Evolutionary conservation across 2,888 invertebrate genomes (phyloP), one percentile per base, ranked within the genome.

Genomic region (Eilema caniola): DNA sequence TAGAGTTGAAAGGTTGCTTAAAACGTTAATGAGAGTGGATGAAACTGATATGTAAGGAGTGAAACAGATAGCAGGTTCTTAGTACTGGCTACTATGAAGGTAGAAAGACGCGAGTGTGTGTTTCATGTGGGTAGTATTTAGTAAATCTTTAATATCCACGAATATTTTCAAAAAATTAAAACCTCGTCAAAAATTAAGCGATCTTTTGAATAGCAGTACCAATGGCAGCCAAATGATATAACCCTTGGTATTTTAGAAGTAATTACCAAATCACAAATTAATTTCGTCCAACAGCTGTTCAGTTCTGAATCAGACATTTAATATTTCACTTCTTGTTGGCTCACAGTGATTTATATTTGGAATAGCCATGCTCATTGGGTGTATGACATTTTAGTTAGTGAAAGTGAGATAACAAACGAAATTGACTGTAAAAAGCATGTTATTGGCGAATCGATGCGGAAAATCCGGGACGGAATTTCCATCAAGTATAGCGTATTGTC

Each of bases 211-310:
- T 16, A 10, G 37, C 23, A 7, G 23, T 24, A 37, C 14, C 37
- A 24, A 14, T 33, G 33, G 33, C 62, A 23, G 33, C 33, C n/a
- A 37, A 62, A 37, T n/a, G 24, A 37, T 62, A 24, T 24, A 14
- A 41, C 24, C 62, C 62, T 62, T 24, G 23, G 24, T 25, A 41
- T 62, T 62, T 62, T 20, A n/a, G 20, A 20, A 41, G 62, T 62
- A 62, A 62, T 62, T 62, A 41, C 11, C 37, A 16, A 25, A 62
- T 62, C 25, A 62, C 25, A 62, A 62, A 62, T 41, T 62, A 62
- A 62, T 62, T 20, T 8, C 62, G 20, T 41, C 24, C 62, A 62
- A 41, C 62, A 62, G 62, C 25, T 62, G 62, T 62, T 24, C 59
- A 25, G 7, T 59, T 59, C 41, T 41, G 62, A 25, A 25, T 62